phyloP scores from a whole-genome alignment of 1,140 invertebrate species.

The Caerostris darwini region DNA sequence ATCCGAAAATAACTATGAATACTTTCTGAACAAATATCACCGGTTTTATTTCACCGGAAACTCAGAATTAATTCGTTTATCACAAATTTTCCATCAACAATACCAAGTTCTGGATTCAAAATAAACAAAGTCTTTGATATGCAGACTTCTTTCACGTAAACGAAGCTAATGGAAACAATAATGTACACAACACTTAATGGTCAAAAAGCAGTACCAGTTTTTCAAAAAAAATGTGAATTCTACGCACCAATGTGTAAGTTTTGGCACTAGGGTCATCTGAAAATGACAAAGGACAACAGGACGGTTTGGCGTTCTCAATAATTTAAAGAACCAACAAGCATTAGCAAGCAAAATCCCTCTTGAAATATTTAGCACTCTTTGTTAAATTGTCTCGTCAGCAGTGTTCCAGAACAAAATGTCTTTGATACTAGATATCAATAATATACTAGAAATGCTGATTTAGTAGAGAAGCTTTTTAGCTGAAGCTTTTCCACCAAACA shows the following conservation, averaged over 20 bases:
- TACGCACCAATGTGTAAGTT: slow-evolving; percentile 3
- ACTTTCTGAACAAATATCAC: too few species aligned
- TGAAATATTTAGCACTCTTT: too few species aligned
- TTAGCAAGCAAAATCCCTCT: neutral
- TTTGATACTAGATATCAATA: too few species aligned
- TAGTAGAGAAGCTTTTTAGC: too few species aligned
- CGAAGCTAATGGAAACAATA: neutral
- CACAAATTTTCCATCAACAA: slow-evolving; percentile 16
- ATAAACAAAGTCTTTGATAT: neutral
- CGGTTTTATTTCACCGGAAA: neutral
- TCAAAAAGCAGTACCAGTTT: neutral
- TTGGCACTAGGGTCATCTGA: slow-evolving; percentile 13
- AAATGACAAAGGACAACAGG: neutral
- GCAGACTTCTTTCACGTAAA: neutral
- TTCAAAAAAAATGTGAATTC: neutral
- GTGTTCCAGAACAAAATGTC: too few species aligned
- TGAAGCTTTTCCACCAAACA: too few species aligned
- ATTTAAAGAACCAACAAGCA: neutral
- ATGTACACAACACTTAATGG: too few species aligned
- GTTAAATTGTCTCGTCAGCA: too few species aligned
- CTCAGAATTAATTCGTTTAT: neutral
- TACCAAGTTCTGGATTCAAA: neutral
- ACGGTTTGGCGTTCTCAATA: slow-evolving; percentile 14
- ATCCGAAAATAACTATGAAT: too few species aligned
- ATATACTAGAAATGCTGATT: too few species aligned